Base-by-base conservation (phyloP, 2,797 vertebrate genomes). In the Myiotriccus ornatus region DNA sequence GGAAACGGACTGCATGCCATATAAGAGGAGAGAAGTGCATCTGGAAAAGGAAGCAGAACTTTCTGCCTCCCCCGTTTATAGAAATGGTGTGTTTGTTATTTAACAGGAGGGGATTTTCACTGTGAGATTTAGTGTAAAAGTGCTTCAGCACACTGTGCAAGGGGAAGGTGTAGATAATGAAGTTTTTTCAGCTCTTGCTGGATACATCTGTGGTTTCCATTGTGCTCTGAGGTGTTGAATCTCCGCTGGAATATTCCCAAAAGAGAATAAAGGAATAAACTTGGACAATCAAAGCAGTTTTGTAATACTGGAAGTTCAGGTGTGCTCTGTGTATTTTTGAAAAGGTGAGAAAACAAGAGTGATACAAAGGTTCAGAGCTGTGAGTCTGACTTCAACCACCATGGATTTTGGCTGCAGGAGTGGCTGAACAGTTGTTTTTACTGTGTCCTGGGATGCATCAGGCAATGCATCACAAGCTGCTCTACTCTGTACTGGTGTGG, bases 111-210 rank as follows among this genome's bases (percentile, higher is more conserved):
- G 17, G 16, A 35, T 84, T 87, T 79, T 75, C 56, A 21, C 15
- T 47, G 35, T 23, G 47, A 78, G 23, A 34, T 84, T 87, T 71
- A 96, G 78, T 76, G 83, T 74, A 97, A 97, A 94, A 98, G 97
- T 7, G 77, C 39, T 39, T 96, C 37, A 55, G 97, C 95, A 35
- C 94, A 95, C 63, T 97, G 82, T 89, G 97, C 97, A 82, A 97
- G 79, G 43, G 96, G 96, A 97, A 98, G 97, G 91, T 90, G 95
- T 86, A 97, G 98, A 69, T 98, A 97, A 70, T 47, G 78, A 78
- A 98, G 85, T 82, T 98, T 98, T 95, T 55, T 97, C 89, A 98
- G 94, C 89, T 98, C 98, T 88, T 96, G 96, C 68, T 91, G 96
- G 78, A 94, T 97, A 90, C 95, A 49, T 79, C 97, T 97, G 70